These are phyloP conservation scores for Phthorimaea operculella DNA, from an alignment of 1,140 invertebrate species.

Conservation along the genomic window DNA sequence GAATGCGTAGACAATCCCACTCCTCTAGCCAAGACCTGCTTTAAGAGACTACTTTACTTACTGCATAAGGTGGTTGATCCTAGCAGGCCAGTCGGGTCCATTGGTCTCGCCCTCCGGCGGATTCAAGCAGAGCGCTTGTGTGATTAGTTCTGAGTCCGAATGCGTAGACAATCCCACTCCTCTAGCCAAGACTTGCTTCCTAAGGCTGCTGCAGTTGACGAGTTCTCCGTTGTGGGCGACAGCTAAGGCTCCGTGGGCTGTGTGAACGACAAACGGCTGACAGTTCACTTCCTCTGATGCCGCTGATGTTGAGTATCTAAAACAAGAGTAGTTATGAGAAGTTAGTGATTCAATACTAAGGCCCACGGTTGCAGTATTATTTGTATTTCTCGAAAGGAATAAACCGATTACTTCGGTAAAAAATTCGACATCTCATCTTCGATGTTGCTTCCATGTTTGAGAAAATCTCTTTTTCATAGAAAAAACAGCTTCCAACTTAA, in stretches of 20 bases:
- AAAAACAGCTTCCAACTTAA: too few species aligned
- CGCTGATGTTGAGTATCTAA: conserved; percentile 90
- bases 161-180: conserved; percentile 96
- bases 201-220: conserved; percentile 89
- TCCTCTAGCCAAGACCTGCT: conserved; percentile 88
- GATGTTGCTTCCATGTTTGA: too few species aligned
- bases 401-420: too few species aligned
- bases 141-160: conserved; percentile 96
- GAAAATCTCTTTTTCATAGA: too few species aligned
- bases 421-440: too few species aligned
- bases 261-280: conserved; percentile 98
- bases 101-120: conserved; percentile 89
- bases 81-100: conserved; percentile 90
- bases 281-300: conserved; percentile 94
- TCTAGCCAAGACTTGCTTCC: conserved; percentile 86
- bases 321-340: too few species aligned
- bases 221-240: conserved; percentile 99
- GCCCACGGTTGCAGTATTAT: too few species aligned
- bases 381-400: too few species aligned
- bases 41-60: too few species aligned
- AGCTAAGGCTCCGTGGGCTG: conserved; percentile 91
- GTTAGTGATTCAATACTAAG: too few species aligned
- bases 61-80: conserved; percentile 93
- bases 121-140: conserved; percentile 92
- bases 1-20: conserved; percentile 96